A percentile compares a stretch with the other conserved stretches of the same genome.
Evolutionary conservation across 2,888 invertebrate genomes (phyloP).

Genomic region (Tricholauxania praeusta): DNA sequence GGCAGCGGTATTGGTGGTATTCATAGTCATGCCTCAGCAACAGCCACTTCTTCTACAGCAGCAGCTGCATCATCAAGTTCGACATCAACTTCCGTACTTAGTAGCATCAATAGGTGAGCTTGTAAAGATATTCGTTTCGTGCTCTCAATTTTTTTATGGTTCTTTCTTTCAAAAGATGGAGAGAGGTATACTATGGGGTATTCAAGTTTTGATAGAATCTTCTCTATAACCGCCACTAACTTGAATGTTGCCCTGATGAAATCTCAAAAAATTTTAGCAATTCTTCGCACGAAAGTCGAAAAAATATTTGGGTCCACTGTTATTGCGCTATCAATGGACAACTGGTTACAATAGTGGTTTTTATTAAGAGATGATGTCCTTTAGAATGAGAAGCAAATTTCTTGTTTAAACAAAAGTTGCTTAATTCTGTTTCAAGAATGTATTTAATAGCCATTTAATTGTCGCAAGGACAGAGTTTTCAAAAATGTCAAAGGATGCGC

Average conservation of each 20-base stretch:
- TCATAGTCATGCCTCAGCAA: conserved; percentile 19
- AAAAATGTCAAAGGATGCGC: not conserved
- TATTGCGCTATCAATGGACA: too few relatives aligned
- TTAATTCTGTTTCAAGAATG: too few relatives aligned
- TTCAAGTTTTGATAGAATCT: too few relatives aligned
- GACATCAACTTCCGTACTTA: conserved; percentile 70
- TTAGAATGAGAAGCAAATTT: too few relatives aligned
- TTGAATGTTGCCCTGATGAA: not conserved
- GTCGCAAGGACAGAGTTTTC: too few relatives aligned
- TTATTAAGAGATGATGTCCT: too few relatives aligned
- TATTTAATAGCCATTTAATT: too few relatives aligned
- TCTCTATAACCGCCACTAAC: too few relatives aligned
- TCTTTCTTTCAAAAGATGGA: conserved; percentile 1
- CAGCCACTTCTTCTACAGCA: conserved; percentile 50
- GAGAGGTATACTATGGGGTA: not conserved
- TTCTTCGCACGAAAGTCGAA: too few relatives aligned
- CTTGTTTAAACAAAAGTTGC: too few relatives aligned
- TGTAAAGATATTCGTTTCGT: conserved; percentile 38
- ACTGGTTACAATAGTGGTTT: too few relatives aligned
- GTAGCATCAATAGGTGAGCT: conserved; percentile 75
- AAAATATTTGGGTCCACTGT: too few relatives aligned
- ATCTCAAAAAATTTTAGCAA: not conserved
- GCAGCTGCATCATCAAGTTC: conserved; percentile 52
- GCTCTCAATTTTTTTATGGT: conserved; percentile 8
- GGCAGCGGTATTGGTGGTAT: conserved; percentile 47